A percentile compares a stretch with the other conserved stretches of the same genome.
Evolutionary conservation across 2,888 invertebrate species (phyloP).

Genomic region (Atethmia centrago): DNA sequence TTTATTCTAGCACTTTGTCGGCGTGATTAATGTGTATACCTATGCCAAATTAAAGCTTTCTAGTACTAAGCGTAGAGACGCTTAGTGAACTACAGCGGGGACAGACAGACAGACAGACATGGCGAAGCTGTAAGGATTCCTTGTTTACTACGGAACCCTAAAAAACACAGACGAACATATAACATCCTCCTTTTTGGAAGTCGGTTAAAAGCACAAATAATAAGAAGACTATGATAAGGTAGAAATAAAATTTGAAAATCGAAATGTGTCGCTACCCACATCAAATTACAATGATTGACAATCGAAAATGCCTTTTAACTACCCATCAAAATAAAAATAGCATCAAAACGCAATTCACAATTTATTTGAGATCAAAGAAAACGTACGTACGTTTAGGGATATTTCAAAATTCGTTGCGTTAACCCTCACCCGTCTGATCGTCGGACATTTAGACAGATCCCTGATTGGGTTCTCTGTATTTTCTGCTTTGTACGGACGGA

Average conservation of each 20-base stretch:
- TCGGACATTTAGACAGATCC: conserved; percentile 79
- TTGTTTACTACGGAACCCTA: too few species aligned
- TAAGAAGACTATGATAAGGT: background rate
- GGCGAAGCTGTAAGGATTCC: too few species aligned
- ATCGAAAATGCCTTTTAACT: conserved; percentile 11
- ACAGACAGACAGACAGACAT: too few species aligned
- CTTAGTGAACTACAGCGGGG: too few species aligned
- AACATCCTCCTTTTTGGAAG: too few species aligned
- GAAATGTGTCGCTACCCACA: background rate
- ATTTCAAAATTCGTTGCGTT: conserved; percentile 65
- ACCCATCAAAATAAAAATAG: conserved; percentile 21
- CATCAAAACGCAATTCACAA: conserved; percentile 31
- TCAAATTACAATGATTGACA: conserved; percentile 33
- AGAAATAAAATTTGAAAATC: background rate
- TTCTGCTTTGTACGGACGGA: conserved; percentile 74
- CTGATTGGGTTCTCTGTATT: conserved; percentile 80
- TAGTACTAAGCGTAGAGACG: too few species aligned
- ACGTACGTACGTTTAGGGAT: conserved; percentile 54
- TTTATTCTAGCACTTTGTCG: too few species aligned
- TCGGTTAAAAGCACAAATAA: background rate
- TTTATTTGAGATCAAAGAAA: conserved; percentile 45
- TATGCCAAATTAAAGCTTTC: too few species aligned
- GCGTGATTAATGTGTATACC: too few species aligned
- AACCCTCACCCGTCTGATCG: conserved; percentile 66
- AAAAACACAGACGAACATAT: too few species aligned